Evolutionary conservation across 2,113 vertebrate genomes (phyloP).

Genomic region (Caranx ignobilis): DNA sequence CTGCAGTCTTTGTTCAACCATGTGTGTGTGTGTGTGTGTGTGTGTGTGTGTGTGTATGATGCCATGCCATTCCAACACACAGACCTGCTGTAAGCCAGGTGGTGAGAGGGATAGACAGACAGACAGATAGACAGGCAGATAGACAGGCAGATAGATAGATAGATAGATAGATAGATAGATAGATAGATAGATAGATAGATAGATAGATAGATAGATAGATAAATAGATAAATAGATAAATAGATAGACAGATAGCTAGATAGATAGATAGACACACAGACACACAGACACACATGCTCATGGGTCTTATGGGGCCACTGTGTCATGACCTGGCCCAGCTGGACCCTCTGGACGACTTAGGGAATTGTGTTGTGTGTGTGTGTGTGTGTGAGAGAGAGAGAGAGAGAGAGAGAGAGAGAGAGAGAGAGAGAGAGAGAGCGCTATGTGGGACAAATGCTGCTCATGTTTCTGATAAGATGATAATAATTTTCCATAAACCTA

Average conservation of each 20-base stretch:
- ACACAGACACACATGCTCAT: constrained; percentile 28
- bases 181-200: neutral
- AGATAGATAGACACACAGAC: neutral
- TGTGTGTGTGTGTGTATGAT: constrained; percentile 19
- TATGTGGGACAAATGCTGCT: neutral
- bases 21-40: constrained; percentile 28
- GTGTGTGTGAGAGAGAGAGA: neutral
- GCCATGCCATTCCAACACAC: constrained; percentile 76
- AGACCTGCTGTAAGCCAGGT: constrained; percentile 22
- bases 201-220: too few species aligned
- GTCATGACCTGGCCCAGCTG: constrained; percentile 58
- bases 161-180: constrained; percentile 14
- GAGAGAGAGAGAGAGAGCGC: neutral
- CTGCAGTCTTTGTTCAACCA: constrained; percentile 68
- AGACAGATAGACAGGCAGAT: constrained; percentile 8
- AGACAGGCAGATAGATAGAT: constrained; percentile 1
- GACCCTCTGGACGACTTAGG: constrained; percentile 12
- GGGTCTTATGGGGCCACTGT: constrained; percentile 15
- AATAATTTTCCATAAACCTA: too few species aligned
- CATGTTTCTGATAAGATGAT: too few species aligned
- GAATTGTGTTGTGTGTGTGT: neutral
- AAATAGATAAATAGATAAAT: neutral
- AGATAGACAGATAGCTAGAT: constrained; percentile 7
- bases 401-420: too few species aligned
- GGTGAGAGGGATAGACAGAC: neutral